A percentile compares a stretch with the other conserved stretches of the same genome.
Conservation (phyloP, 1,140 invertebrate species). For the Zaprionus africanus region DNA sequence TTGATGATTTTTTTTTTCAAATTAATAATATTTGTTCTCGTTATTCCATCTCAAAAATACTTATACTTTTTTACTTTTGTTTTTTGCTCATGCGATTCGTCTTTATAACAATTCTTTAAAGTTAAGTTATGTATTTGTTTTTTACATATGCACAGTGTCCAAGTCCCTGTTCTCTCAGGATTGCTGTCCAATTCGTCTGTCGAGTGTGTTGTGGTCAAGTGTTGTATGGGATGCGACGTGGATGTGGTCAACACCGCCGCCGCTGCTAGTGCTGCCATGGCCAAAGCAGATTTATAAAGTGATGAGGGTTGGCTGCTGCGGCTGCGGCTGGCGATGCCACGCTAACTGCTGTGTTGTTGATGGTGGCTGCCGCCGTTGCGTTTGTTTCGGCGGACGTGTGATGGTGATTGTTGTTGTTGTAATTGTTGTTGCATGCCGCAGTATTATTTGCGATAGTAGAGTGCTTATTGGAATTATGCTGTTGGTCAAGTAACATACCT, state of each 20-base stretch:
- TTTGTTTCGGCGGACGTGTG: constrained; percentile 54
- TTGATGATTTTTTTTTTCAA: constrained; percentile 76
- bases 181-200: constrained; percentile 48
- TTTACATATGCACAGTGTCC: constrained; percentile 80
- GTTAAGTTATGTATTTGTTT: constrained; percentile 59
- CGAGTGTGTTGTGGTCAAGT: constrained; percentile 20
- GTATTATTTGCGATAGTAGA: constrained; percentile 75
- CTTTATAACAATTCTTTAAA: constrained; percentile 77
- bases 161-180: constrained; percentile 45
- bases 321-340: constrained; percentile 29
- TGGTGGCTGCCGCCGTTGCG: constrained; percentile 47
- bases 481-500: constrained; percentile 84
- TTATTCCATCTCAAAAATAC: constrained; percentile 82
- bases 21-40: constrained; percentile 83
- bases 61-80: constrained; percentile 65
- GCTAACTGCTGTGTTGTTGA: constrained; percentile 49
- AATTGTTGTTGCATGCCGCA: constrained; percentile 79
- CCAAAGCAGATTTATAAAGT: constrained; percentile 82
- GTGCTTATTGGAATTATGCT: constrained; percentile 82
- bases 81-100: constrained; percentile 58
- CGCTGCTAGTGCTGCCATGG: constrained; percentile 77
- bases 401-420: constrained; percentile 76
- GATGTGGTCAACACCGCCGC: constrained; percentile 34
- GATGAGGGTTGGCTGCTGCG: constrained; percentile 74
- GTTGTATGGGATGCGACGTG: constrained; percentile 35